Conservation (phyloP, 2,113 vertebrate genomes). For the Lichenostomus cassidix region DNA sequence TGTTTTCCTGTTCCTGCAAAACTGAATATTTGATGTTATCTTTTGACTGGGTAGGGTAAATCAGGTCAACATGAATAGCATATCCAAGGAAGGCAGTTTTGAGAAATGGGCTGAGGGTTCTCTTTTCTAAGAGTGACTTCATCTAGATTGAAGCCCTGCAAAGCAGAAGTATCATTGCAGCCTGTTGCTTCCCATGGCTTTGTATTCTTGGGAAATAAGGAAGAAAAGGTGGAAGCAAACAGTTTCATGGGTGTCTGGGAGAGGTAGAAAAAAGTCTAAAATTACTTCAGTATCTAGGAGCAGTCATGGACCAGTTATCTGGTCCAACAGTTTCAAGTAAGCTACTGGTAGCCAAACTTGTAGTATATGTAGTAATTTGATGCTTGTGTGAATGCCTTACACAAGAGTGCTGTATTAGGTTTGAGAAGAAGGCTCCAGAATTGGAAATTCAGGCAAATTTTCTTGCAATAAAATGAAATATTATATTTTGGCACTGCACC, state of each 20-base stretch:
- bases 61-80: fast-evolving
- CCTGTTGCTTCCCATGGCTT: not conserved
- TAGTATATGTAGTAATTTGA: not conserved
- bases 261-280: not conserved
- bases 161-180: not conserved
- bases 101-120: not conserved
- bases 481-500: not conserved
- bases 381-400: not conserved
- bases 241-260: not conserved
- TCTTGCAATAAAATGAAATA: not conserved
- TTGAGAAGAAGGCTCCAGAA: not conserved
- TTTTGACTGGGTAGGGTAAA: not conserved
- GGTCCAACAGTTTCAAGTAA: not conserved
- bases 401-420: not conserved
- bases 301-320: not conserved
- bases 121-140: not conserved
- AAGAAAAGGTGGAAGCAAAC: not conserved
- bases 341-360: not conserved
- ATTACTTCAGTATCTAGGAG: not conserved
- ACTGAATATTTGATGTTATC: not conserved
- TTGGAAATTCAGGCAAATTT: not conserved
- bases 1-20: not conserved
- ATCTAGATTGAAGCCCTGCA: not conserved
- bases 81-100: not conserved
- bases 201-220: not conserved